phyloP scores from a whole-genome alignment of 1,140 invertebrate genomes.

The Ceratosolen fusciceps region DNA sequence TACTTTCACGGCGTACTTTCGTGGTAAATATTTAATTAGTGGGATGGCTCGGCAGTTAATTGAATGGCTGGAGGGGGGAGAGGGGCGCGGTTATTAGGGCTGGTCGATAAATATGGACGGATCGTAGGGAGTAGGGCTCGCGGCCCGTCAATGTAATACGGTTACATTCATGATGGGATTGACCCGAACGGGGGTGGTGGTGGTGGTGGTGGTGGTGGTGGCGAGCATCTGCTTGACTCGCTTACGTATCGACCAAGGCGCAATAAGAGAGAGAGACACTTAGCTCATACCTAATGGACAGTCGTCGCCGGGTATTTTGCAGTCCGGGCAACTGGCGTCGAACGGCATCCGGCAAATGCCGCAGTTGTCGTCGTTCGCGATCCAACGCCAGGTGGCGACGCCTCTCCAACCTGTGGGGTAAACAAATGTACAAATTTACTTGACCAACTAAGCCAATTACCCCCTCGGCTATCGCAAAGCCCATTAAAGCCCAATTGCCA shows the following conservation, averaged over 20 bases:
- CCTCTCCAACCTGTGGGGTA: constrained; percentile 87
- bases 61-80: no score
- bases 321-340: constrained; percentile 98
- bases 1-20: no score
- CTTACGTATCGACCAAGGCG: not conserved
- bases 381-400: constrained; percentile 98
- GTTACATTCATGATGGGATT: no score
- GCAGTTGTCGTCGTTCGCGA: constrained; percentile 98
- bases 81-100: no score
- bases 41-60: no score
- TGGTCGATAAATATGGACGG: no score
- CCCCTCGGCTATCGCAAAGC: not conserved
- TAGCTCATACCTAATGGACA: constrained; percentile 86
- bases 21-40: no score
- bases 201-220: no score
- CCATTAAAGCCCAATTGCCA: no score
- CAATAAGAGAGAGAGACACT: constrained; percentile 18
- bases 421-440: constrained; percentile 2
- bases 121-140: no score
- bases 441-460: constrained; percentile 20
- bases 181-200: no score
- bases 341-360: constrained; percentile 99
- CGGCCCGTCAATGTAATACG: no score
- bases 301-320: constrained; percentile 96
- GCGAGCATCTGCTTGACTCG: not conserved